These are phyloP conservation scores for Geotrypetes seraphini DNA, from an alignment of 2,797 vertebrate species.

Conservation along the genomic window DNA sequence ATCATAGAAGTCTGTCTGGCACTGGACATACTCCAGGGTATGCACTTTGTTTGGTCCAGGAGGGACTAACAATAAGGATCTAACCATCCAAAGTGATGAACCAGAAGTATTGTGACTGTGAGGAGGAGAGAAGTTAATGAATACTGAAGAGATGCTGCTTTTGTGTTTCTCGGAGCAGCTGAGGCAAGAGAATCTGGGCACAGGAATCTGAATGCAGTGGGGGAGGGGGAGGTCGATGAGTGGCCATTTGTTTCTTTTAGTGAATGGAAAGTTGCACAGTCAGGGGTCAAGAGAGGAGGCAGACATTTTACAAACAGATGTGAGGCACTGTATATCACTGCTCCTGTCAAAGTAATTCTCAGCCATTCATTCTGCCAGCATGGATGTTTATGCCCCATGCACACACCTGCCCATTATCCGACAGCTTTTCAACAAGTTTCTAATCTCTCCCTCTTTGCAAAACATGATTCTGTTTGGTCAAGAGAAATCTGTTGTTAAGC, in stretches of 20 bases:
- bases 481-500: neutral
- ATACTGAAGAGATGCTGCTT: neutral
- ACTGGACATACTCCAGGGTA: no score
- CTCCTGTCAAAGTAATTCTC: no score
- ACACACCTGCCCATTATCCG: neutral
- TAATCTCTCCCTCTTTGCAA: neutral
- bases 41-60: neutral
- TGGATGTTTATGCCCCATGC: neutral
- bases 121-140: neutral
- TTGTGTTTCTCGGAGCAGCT: neutral
- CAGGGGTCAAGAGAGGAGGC: neutral
- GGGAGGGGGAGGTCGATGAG: neutral
- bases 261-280: neutral
- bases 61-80: neutral
- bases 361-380: no score
- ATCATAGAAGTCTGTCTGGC: no score
- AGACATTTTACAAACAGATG: no score
- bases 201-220: neutral
- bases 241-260: neutral
- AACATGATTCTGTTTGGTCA: no score
- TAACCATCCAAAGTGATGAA: no score
- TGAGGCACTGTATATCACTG: neutral
- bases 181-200: neutral
- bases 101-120: neutral
- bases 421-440: neutral